These are phyloP conservation scores for Byasa hedistus DNA, from an alignment of 2,888 invertebrate genomes.

Conservation along the genomic window DNA sequence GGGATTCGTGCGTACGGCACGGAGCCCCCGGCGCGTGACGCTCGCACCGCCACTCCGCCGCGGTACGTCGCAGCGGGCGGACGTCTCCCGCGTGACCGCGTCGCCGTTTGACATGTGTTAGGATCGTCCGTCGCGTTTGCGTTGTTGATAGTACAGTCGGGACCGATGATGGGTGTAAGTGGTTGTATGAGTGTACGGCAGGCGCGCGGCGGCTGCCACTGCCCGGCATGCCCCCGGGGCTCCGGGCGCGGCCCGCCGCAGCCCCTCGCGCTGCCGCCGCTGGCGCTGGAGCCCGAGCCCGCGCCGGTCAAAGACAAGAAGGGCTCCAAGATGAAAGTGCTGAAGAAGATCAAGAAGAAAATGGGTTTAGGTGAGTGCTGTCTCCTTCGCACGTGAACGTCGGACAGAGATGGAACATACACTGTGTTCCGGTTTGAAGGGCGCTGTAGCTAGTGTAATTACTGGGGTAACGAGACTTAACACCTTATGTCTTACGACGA, in stretches of 20 bases:
- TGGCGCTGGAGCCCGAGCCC: conserved; percentile 70
- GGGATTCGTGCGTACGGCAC: conserved; percentile 47
- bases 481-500: too few species aligned
- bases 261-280: conserved; percentile 71
- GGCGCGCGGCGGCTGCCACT: conserved; percentile 79
- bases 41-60: conserved; percentile 58
- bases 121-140: conserved; percentile 29
- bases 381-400: too few species aligned
- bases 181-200: conserved; percentile 80
- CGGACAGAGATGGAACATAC: too few species aligned
- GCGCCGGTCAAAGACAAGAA: conserved; percentile 74
- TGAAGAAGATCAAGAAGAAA: conserved; percentile 93
- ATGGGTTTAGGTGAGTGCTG: conserved; percentile 89
- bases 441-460: too few species aligned
- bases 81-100: conserved; percentile 49
- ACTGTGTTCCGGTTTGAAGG: too few species aligned
- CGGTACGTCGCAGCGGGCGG: conserved; percentile 60
- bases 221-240: conserved; percentile 74
- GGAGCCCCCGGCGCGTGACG: conserved; percentile 26
- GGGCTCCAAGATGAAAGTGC: conserved; percentile 89
- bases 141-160: conserved; percentile 36
- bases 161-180: conserved; percentile 77
- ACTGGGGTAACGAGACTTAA: too few species aligned
- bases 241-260: conserved; percentile 65
- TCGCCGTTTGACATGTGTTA: conserved; percentile 38